Evolutionary conservation across 2,113 vertebrate genomes (phyloP).

Genomic region (Pachycephala philippinensis): DNA sequence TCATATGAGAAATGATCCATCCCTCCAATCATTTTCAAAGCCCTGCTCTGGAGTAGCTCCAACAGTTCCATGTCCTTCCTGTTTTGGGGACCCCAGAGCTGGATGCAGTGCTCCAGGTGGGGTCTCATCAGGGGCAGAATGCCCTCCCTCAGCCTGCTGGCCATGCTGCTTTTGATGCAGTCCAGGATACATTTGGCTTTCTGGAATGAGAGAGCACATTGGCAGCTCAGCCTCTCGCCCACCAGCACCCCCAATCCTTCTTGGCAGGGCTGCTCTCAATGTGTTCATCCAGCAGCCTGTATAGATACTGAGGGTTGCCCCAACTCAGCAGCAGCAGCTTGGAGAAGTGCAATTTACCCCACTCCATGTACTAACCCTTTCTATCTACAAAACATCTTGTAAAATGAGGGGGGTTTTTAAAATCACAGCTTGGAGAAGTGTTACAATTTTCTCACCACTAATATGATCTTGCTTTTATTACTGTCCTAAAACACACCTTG

Average conservation of each 20-base stretch:
- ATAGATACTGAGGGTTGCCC: rapidly evolving
- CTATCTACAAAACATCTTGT: not conserved
- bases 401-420: not conserved
- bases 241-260: not conserved
- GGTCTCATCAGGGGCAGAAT: not conserved
- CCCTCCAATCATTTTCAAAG: not conserved
- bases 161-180: not conserved
- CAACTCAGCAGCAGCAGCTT: not conserved
- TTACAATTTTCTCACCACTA: not conserved
- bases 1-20: not conserved
- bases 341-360: not conserved
- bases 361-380: not conserved
- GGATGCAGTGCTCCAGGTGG: not conserved
- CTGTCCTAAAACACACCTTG: not conserved
- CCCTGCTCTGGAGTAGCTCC: not conserved
- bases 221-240: not conserved
- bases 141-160: not conserved
- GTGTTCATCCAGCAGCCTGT: not conserved
- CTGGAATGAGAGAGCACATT: not conserved
- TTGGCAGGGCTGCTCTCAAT: rapidly evolving
- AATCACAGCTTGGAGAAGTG: not conserved
- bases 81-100: not conserved
- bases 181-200: not conserved
- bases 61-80: not conserved
- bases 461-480: not conserved